These are phyloP conservation scores for Lutraria lutraria DNA, from an alignment of 2,888 invertebrate genomes.

Conservation along the genomic window DNA sequence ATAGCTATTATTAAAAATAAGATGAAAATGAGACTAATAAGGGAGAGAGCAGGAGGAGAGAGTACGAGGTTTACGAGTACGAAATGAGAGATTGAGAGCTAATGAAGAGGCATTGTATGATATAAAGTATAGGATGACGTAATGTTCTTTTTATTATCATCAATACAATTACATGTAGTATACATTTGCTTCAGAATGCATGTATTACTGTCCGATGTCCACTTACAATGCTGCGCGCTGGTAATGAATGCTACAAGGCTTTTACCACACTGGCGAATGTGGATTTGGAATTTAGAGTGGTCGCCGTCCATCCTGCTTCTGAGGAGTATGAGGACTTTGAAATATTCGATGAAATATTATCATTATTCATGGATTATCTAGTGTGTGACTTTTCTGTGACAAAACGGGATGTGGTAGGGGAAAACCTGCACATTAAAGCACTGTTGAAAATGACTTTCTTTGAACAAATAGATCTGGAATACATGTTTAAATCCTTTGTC, in stretches of 20 bases:
- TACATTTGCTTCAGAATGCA: background rate
- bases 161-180: too few relatives aligned
- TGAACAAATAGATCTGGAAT: background rate
- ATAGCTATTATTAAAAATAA: too few relatives aligned
- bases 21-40: too few relatives aligned
- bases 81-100: too few relatives aligned
- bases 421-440: background rate
- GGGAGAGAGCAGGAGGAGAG: too few relatives aligned
- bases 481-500: background rate
- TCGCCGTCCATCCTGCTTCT: background rate
- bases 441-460: background rate
- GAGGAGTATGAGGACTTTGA: background rate
- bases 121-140: too few relatives aligned
- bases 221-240: background rate
- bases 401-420: background rate
- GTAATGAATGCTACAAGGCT: background rate
- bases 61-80: too few relatives aligned
- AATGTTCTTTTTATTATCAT: too few relatives aligned
- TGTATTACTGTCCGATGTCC: background rate
- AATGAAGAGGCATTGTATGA: too few relatives aligned
- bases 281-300: background rate
- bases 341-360: background rate
- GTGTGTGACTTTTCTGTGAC: background rate
- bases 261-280: background rate
- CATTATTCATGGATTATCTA: background rate